Conservation (phyloP, 2,797 vertebrate genomes). For the Pteronotus mesoamericanus region DNA sequence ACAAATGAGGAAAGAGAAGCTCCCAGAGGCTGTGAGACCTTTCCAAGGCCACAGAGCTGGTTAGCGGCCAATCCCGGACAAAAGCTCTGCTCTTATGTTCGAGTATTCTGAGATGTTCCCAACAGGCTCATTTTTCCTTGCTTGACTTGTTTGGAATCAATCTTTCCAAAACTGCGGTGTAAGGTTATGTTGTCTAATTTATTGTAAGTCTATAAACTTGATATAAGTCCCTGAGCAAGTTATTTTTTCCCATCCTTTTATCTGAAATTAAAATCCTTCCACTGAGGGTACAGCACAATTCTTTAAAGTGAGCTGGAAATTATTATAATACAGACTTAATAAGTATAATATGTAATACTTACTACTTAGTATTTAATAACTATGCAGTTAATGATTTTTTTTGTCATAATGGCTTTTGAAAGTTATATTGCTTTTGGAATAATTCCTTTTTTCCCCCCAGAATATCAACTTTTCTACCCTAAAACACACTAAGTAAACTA, state of each 20-base stretch:
- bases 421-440: neutral
- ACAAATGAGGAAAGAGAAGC: conserved; percentile 35
- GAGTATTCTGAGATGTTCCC: conserved; percentile 40
- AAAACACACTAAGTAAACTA: neutral
- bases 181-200: conserved; percentile 42
- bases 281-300: neutral
- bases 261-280: conserved; percentile 43
- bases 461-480: neutral
- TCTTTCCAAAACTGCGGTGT: conserved; percentile 9
- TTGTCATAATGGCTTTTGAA: neutral
- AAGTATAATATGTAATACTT: neutral
- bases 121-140: conserved; percentile 46
- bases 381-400: neutral
- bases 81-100: conserved; percentile 23
- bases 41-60: conserved; percentile 30
- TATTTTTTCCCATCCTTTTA: conserved; percentile 34
- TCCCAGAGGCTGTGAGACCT: conserved; percentile 34
- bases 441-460: neutral
- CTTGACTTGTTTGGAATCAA: conserved; percentile 35
- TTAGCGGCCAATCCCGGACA: neutral
- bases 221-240: conserved; percentile 17
- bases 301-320: conserved; percentile 16
- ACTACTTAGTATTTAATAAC: neutral
- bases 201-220: conserved; percentile 33
- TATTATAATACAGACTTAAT: neutral